Evolutionary conservation across 1,140 invertebrate genomes (phyloP).

Genomic region (Macrotrachela quadricornifera): DNA sequence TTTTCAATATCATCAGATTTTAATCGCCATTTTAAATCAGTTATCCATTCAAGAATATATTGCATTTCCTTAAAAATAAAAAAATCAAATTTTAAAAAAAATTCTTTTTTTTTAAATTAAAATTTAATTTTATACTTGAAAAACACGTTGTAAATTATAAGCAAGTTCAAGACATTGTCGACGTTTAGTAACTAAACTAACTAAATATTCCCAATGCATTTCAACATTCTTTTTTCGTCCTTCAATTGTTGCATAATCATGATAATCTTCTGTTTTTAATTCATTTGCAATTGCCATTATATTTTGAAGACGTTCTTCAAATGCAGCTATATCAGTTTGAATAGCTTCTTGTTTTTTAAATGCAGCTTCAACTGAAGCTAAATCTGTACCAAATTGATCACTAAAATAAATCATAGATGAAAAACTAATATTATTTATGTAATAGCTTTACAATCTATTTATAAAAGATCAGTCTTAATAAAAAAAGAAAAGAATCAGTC

Average conservation of each 20-base stretch:
- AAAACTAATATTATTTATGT: too few species aligned
- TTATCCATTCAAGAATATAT: slow-evolving; percentile 89
- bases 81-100: too few species aligned
- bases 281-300: slow-evolving; percentile 90
- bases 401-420: too few species aligned
- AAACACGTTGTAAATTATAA: slow-evolving; percentile 73
- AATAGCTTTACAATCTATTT: too few species aligned
- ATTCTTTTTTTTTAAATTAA: too few species aligned
- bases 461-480: too few species aligned
- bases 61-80: slow-evolving; percentile 90
- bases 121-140: too few species aligned
- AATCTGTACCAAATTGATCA: slow-evolving; percentile 93
- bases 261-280: slow-evolving; percentile 85
- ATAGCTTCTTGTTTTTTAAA: slow-evolving; percentile 99
- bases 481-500: too few species aligned
- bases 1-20: slow-evolving; percentile 94
- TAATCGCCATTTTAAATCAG: slow-evolving; percentile 45
- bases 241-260: slow-evolving; percentile 88
- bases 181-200: slow-evolving; percentile 71
- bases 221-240: slow-evolving; percentile 88
- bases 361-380: slow-evolving; percentile 89
- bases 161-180: slow-evolving; percentile 76
- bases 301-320: slow-evolving; percentile 93
- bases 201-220: slow-evolving; percentile 80
- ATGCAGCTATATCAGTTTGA: slow-evolving; percentile 96